These are phyloP conservation scores for Florisuga fusca DNA, from an alignment of 2,797 vertebrate species.

Conservation along the genomic window DNA sequence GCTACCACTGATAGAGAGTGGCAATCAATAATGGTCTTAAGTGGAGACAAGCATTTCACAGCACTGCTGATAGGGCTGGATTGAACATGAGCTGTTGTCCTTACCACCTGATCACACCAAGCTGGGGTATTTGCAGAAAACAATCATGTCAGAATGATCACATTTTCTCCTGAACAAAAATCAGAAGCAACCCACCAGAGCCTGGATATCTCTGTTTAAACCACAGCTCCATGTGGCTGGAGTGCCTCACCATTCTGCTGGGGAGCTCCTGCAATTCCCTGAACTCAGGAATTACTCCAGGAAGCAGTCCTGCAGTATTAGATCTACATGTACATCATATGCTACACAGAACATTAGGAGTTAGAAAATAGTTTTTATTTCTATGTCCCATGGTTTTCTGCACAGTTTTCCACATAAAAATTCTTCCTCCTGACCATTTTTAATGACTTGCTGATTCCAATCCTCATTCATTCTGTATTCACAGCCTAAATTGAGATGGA, in stretches of 20 bases:
- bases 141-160: not conserved
- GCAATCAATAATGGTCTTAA: not conserved
- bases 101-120: not conserved
- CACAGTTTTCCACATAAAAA: not conserved
- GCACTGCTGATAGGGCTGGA: not conserved
- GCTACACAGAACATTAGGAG: not conserved
- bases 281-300: not conserved
- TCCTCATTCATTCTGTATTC: not conserved
- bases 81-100: not conserved
- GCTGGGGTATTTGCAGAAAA: not conserved
- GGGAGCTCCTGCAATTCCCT: not conserved
- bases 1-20: not conserved
- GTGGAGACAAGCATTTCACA: not conserved
- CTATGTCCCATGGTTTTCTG: not conserved
- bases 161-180: not conserved
- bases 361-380: not conserved
- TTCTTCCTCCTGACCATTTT: not conserved
- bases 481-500: not conserved
- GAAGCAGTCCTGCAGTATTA: not conserved
- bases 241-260: not conserved
- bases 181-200: not conserved
- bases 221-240: fast-evolving
- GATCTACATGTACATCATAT: not conserved
- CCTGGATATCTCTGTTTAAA: not conserved
- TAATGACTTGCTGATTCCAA: not conserved